Evolutionary conservation across 2,888 invertebrate species (phyloP).

Genomic region (Mellilla xanthometata): DNA sequence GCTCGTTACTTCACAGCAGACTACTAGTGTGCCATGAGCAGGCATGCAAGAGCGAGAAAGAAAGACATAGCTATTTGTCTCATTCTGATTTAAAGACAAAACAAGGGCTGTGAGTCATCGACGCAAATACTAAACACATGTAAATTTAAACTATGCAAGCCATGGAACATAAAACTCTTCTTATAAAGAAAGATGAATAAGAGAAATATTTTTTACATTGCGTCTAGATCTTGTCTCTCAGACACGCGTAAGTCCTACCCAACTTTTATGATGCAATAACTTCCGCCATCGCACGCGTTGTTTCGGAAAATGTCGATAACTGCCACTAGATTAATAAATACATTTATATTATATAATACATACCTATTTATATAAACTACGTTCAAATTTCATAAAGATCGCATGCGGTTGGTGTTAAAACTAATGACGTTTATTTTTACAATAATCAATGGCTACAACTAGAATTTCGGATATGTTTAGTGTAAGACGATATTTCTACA

Average conservation of each 20-base stretch:
- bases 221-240: conserved; percentile 2
- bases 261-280: conserved; percentile 23
- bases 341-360: conserved; percentile 59
- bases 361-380: conserved; percentile 62
- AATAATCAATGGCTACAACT: conserved; percentile 51
- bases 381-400: conserved; percentile 48
- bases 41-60: too few species aligned
- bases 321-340: conserved; percentile 72
- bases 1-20: too few species aligned
- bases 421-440: conserved; percentile 54
- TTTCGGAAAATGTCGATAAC: conserved; percentile 63
- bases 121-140: too few species aligned
- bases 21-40: too few species aligned
- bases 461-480: conserved; percentile 45
- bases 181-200: too few species aligned
- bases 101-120: too few species aligned
- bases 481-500: conserved; percentile 35
- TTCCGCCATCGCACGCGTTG: conserved; percentile 45
- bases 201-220: too few species aligned
- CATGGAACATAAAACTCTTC: too few species aligned
- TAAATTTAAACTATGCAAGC: too few species aligned
- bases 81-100: too few species aligned
- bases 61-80: too few species aligned
- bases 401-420: conserved; percentile 55
- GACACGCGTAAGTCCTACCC: too few species aligned